Conservation (phyloP, 2,888 invertebrate species). For the Quadroppia sp. region DNA sequence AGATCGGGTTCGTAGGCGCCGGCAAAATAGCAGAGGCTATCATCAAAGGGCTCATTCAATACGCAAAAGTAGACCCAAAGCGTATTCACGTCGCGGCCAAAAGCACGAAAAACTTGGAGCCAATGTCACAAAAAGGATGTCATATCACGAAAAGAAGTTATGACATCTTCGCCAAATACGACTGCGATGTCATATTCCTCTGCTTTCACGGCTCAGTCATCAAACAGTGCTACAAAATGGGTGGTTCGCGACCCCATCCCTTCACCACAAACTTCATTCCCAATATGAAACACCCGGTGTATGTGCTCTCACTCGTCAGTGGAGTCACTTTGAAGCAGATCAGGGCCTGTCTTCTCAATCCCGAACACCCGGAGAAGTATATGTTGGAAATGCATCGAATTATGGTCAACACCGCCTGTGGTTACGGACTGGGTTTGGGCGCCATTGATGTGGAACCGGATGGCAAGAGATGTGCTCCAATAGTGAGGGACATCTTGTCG, state of each 20-base stretch:
- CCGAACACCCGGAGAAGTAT: constrained; percentile 42
- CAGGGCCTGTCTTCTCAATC: constrained; percentile 41
- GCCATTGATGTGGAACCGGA: constrained; percentile 44
- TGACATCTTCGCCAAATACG: constrained; percentile 41
- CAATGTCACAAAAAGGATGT: constrained; percentile 40
- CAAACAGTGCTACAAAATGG: constrained; percentile 23
- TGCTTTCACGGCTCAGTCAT: constrained; percentile 42
- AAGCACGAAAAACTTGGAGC: constrained; percentile 35
- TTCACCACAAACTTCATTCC: constrained; percentile 42
- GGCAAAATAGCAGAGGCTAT: constrained; percentile 36
- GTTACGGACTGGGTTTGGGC: constrained; percentile 42
- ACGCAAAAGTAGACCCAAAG: constrained; percentile 31
- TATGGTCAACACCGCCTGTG: constrained; percentile 39
- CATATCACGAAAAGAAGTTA: constrained; percentile 35
- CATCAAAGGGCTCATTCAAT: constrained; percentile 40
- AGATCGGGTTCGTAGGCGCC: constrained; percentile 39
- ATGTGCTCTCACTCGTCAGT: constrained; percentile 39
- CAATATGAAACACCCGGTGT: constrained; percentile 38
- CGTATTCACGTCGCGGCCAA: constrained; percentile 42
- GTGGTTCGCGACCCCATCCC: constrained; percentile 35
- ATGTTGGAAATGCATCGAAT: constrained; percentile 42
- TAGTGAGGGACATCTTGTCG: constrained; percentile 39
- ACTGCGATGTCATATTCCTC: constrained; percentile 44
- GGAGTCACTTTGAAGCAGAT: constrained; percentile 29
- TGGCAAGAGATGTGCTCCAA: constrained; percentile 38